phyloP scores from a whole-genome alignment of 92 coral and sea anemone species.

The Pocillopora grandis region DNA sequence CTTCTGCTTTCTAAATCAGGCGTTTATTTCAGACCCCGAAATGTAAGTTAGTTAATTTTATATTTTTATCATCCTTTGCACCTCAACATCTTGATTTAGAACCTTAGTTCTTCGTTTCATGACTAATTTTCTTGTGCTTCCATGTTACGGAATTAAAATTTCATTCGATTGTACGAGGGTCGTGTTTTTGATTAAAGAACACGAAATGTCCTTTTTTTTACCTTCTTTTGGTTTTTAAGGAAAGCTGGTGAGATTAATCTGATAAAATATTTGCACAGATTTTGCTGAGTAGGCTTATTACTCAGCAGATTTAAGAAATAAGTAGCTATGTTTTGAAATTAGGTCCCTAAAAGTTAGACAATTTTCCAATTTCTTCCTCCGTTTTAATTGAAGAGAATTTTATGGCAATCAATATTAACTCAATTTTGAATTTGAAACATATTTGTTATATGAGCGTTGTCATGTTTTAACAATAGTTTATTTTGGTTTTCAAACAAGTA shows the following conservation, averaged over 20 bases:
- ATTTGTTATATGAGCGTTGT: background rate
- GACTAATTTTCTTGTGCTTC: too few relatives aligned
- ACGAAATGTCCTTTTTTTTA: too few relatives aligned
- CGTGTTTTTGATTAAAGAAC: too few relatives aligned
- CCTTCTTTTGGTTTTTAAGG: too few relatives aligned
- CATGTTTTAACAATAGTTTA: background rate
- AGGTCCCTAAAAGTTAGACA: too few relatives aligned
- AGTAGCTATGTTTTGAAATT: too few relatives aligned
- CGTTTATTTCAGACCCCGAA: constrained; percentile 68
- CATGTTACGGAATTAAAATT: constrained; percentile 5
- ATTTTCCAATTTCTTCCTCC: too few relatives aligned
- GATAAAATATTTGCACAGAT: too few relatives aligned
- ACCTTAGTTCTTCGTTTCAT: too few relatives aligned
- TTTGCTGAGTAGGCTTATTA: too few relatives aligned
- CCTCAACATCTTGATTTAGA: background rate
- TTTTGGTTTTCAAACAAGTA: background rate
- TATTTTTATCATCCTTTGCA: background rate
- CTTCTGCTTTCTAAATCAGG: constrained; percentile 75
- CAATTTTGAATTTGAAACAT: background rate
- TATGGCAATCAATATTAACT: background rate
- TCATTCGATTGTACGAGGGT: background rate
- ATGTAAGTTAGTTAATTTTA: constrained; percentile 63
- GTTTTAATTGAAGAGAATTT: background rate
- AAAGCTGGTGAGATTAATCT: too few relatives aligned
- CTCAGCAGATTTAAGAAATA: too few relatives aligned